phyloP scores from a whole-genome alignment of 1,140 invertebrate species.

The Palaemon carinicauda region DNA sequence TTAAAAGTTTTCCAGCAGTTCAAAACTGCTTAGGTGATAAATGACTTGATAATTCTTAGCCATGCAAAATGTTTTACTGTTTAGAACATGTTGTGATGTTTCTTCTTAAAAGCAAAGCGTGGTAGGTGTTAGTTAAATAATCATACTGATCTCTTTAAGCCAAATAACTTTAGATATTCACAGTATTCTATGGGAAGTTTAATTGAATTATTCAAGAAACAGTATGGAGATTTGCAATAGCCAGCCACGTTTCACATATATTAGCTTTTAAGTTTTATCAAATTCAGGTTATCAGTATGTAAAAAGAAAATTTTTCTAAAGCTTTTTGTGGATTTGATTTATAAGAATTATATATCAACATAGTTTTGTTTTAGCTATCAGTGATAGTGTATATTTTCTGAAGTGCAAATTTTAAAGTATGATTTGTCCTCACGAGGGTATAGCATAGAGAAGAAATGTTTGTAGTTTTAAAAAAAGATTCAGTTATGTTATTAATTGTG shows the following conservation, averaged over 20 bases:
- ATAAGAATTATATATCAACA: conserved; percentile 38
- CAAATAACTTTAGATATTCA: not conserved
- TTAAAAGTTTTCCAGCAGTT: conserved; percentile 41
- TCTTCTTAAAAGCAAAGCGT: conserved; percentile 39
- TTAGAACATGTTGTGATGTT: conserved; percentile 55
- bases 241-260: conserved; percentile 9
- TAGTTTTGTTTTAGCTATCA: conserved; percentile 50
- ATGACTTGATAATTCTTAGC: conserved; percentile 48
- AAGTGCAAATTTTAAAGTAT: conserved; percentile 52
- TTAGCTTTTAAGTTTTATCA: conserved; percentile 40
- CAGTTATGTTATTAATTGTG: no score
- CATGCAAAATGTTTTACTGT: conserved; percentile 56
- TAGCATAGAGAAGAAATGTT: conserved; percentile 34
- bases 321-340: not conserved
- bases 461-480: not conserved
- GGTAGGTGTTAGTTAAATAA: not conserved
- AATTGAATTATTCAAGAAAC: not conserved
- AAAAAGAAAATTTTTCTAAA: conserved; percentile 1
- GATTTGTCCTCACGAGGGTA: conserved; percentile 42
- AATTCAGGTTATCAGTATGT: conserved; percentile 26
- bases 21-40: conserved; percentile 48
- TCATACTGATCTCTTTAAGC: not conserved
- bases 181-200: not conserved
- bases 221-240: not conserved
- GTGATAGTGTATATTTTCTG: conserved; percentile 53